Evolutionary conservation across 2,888 invertebrate species (phyloP).

Genomic region (Melanargia galathea): DNA sequence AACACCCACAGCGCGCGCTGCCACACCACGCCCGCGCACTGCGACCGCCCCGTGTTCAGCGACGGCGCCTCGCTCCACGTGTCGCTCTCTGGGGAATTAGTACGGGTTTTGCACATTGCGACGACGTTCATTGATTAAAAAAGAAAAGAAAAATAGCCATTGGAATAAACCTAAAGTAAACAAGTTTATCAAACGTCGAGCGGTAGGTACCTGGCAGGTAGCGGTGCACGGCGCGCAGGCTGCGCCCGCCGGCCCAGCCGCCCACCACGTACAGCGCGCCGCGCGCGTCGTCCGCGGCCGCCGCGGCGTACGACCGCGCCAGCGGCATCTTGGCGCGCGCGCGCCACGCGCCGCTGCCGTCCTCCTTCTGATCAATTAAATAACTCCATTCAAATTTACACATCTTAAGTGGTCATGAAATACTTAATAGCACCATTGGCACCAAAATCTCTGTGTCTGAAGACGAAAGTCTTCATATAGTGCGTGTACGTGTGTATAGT

Average conservation of each 20-base stretch:
- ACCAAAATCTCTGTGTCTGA: too few relatives aligned
- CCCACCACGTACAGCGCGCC: conserved; percentile 85
- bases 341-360: conserved; percentile 45
- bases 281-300: conserved; percentile 83
- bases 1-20: conserved; percentile 88
- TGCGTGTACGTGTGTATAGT: too few relatives aligned
- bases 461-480: too few relatives aligned
- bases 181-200: neutral
- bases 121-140: too few relatives aligned
- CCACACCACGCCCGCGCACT: conserved; percentile 88
- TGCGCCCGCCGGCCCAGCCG: conserved; percentile 86
- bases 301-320: conserved; percentile 88
- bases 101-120: too few relatives aligned
- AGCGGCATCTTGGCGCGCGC: conserved; percentile 62
- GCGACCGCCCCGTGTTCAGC: conserved; percentile 87
- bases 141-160: too few relatives aligned
- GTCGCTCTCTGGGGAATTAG: conserved; percentile 51
- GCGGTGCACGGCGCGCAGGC: conserved; percentile 87
- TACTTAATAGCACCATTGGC: too few relatives aligned
- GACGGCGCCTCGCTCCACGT: conserved; percentile 87
- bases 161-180: neutral
- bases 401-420: too few relatives aligned
- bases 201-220: conserved; percentile 78
- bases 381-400: too few relatives aligned
- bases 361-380: conserved; percentile 22